A percentile compares a stretch with the other conserved stretches of the same genome.
Conservation (phyloP, 2,888 invertebrate genomes). For the Drosophila meridiana region DNA sequence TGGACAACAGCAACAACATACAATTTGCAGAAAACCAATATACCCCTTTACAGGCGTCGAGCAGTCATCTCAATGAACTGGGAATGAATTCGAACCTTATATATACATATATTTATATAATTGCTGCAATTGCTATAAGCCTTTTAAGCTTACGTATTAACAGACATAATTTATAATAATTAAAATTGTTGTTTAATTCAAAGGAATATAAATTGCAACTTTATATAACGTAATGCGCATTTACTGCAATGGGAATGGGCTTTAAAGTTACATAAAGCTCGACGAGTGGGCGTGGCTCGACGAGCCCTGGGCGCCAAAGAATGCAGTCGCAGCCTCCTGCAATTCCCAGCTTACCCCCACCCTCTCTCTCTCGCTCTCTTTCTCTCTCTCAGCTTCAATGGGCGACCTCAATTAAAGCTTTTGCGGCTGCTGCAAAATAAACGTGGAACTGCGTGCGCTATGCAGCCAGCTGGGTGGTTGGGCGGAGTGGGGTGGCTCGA, state of each 20-base stretch:
- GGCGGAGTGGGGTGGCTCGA: slow-evolving; percentile 21
- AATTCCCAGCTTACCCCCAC: neutral
- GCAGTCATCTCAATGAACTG: neutral
- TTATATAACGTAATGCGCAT: slow-evolving; percentile 62
- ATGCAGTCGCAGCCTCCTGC: slow-evolving; percentile 31
- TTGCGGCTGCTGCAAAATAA: slow-evolving; percentile 37
- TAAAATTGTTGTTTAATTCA: neutral
- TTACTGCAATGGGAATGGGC: slow-evolving; percentile 24
- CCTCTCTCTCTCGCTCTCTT: neutral
- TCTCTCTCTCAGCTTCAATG: slow-evolving; percentile 73
- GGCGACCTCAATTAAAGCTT: slow-evolving; percentile 84
- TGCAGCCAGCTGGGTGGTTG: slow-evolving; percentile 1
- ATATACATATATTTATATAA: neutral
- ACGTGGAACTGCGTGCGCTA: slow-evolving; percentile 5
- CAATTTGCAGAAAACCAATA: too few relatives aligned
- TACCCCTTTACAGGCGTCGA: too few relatives aligned
- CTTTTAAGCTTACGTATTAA: neutral
- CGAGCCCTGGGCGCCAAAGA: slow-evolving; percentile 54
- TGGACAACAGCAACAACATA: too few relatives aligned
- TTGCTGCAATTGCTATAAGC: neutral
- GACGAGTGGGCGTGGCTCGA: slow-evolving; percentile 50
- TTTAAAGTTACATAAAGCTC: slow-evolving; percentile 70
- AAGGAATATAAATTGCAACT: slow-evolving; percentile 48
- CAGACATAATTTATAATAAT: too few relatives aligned
- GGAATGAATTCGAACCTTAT: neutral